Evolutionary conservation across 2,113 vertebrate genomes (phyloP), one percentile per base, ranked within the genome.

Genomic region (Phaethornis superciliosus): DNA sequence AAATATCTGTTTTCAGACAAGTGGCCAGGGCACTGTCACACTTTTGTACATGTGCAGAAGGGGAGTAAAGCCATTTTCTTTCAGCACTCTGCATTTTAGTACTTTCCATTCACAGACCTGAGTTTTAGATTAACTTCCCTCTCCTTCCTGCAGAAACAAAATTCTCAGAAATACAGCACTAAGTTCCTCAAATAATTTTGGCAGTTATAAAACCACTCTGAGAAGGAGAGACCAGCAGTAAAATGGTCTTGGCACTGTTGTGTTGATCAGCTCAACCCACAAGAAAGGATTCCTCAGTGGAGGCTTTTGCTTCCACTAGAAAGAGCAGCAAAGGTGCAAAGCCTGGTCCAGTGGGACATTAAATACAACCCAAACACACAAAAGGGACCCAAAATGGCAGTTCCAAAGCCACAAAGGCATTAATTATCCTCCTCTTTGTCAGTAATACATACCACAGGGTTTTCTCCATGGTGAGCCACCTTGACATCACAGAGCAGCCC

Each of bases 381-480:
- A 10, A 37, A 62, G 5, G 46, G 13, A 75, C 40, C 9, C n/a
- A 12, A 60, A 68, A 22, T 0, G 5, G 44, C n/a, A 58, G 47
- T 12, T 42, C 51, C 32, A 40, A 59, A n/a, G 12, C 0, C 78
- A 62, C 2, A 2, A 9, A n/a, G 65, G 19, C 0, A 40, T 40
- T 40, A 40, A 22, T 60, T 13, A 21, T 47, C 56, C 42, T 55
- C 18, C 1, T 1, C 28, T 64, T 22, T 16, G 12, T 28, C 52
- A 82, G 94, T n/a, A 70, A 90, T 92, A 98, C 98, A n/a, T 93
- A 99, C 99, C 98, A 99, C 99, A 3, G 99, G 99, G 96, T 99
- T 99, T 97, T 99, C 99, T 95, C 99, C 98, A 54, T 99, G 99
- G 97, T 99, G 99, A 93, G 99, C 99, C 97, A 99, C 99, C 96